These are phyloP conservation scores for Gallinago jamesoni DNA, from an alignment of 2,113 vertebrate genomes.

Conservation along the genomic window DNA sequence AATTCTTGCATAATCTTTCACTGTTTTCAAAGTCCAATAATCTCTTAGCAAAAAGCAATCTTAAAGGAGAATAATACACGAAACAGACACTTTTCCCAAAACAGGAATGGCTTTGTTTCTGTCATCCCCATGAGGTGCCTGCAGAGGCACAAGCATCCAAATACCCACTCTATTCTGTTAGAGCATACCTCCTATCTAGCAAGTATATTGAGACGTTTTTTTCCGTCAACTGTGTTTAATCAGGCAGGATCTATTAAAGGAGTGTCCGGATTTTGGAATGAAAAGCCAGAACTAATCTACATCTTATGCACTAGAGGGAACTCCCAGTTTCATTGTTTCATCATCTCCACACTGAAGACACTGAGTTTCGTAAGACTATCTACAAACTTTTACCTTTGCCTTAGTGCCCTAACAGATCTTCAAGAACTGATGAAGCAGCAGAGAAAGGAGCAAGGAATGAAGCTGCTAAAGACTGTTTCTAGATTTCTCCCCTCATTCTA, in stretches of 20 bases:
- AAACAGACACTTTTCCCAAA: background rate
- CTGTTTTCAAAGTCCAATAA: background rate
- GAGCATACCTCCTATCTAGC: background rate
- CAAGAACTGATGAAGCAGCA: background rate
- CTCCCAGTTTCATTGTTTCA: slow-evolving; percentile 18
- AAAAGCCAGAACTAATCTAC: background rate
- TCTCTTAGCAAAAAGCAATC: background rate
- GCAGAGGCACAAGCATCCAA: background rate
- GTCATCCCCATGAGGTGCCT: background rate
- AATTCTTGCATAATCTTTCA: background rate
- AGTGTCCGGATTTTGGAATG: background rate
- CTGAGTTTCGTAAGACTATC: background rate
- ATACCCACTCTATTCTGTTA: background rate
- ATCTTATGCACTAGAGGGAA: background rate
- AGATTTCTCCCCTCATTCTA: background rate
- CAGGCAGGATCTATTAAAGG: background rate
- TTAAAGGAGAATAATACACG: background rate
- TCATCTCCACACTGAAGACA: background rate
- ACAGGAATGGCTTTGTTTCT: background rate
- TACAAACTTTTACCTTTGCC: background rate
- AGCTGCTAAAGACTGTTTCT: background rate
- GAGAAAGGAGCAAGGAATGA: background rate
- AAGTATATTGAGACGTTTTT: background rate
- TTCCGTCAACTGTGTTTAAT: background rate
- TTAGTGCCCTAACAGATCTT: background rate